phyloP scores from a whole-genome alignment of 2,113 vertebrate genomes.

The Chelonoidis abingdonii region DNA sequence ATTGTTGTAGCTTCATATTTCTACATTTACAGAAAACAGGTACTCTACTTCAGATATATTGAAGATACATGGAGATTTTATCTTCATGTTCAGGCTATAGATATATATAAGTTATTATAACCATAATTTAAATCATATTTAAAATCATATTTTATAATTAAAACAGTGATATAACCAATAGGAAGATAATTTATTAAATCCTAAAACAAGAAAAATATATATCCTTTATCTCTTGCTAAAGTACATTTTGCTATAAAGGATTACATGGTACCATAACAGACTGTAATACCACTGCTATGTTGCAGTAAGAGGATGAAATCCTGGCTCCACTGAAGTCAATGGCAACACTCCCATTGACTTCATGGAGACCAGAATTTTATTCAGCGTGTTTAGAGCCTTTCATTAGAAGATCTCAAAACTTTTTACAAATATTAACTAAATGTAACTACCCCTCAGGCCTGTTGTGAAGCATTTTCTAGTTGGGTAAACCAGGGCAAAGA shows the following conservation, averaged over 20 bases:
- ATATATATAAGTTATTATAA: background rate
- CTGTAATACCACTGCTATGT: background rate
- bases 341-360: background rate
- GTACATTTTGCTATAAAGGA: background rate
- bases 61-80: constrained; percentile 6
- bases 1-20: constrained; percentile 32
- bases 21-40: constrained; percentile 10
- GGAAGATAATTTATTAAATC: background rate
- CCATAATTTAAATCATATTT: background rate
- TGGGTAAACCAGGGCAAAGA: background rate
- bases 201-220: background rate
- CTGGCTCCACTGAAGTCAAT: background rate
- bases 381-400: background rate
- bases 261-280: background rate
- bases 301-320: background rate
- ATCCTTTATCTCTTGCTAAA: background rate
- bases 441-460: background rate
- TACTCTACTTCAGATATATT: background rate
- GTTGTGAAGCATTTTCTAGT: background rate
- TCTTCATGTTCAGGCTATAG: accelerated
- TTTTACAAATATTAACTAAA: background rate
- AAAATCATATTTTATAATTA: constrained; percentile 1
- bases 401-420: background rate
- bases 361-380: background rate
- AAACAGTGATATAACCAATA: background rate